A percentile compares a stretch with the other conserved stretches of the same genome.
These are phyloP conservation scores for Lemur catta DNA, from an alignment of 2,797 vertebrate genomes.

Conservation along the genomic window DNA sequence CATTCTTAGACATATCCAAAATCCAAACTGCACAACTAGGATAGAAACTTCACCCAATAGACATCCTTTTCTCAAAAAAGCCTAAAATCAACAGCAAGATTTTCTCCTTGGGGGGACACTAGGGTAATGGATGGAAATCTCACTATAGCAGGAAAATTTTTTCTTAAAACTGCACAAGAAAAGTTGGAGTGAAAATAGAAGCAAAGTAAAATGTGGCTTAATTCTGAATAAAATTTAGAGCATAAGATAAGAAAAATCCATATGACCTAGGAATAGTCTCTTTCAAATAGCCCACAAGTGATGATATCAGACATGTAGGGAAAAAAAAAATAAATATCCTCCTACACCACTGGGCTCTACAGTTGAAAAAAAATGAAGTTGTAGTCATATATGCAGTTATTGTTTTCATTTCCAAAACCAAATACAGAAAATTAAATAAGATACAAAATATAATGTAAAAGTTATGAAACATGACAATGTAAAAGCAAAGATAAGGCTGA, in stretches of 20 bases:
- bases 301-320: not conserved
- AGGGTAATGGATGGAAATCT: not conserved
- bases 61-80: not conserved
- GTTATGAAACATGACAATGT: not conserved
- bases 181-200: not conserved
- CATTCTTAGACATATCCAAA: not conserved
- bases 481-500: not conserved
- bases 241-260: slow-evolving; percentile 23
- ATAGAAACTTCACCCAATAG: slow-evolving; percentile 11
- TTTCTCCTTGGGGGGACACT: not conserved
- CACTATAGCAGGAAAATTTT: not conserved
- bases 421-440: not conserved
- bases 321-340: not conserved
- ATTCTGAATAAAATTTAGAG: slow-evolving; percentile 4
- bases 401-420: not conserved
- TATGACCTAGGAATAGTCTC: not conserved
- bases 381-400: not conserved
- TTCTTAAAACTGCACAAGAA: not conserved
- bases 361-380: not conserved
- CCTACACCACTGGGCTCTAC: not conserved
- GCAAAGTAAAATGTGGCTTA: slow-evolving; percentile 28
- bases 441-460: not conserved
- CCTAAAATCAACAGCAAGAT: not conserved
- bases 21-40: not conserved
- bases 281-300: slow-evolving; percentile 8